A percentile compares a stretch with the other conserved stretches of the same genome.
These are phyloP conservation scores for Apodemia zela DNA, from an alignment of 2,888 invertebrate genomes.

Conservation along the genomic window DNA sequence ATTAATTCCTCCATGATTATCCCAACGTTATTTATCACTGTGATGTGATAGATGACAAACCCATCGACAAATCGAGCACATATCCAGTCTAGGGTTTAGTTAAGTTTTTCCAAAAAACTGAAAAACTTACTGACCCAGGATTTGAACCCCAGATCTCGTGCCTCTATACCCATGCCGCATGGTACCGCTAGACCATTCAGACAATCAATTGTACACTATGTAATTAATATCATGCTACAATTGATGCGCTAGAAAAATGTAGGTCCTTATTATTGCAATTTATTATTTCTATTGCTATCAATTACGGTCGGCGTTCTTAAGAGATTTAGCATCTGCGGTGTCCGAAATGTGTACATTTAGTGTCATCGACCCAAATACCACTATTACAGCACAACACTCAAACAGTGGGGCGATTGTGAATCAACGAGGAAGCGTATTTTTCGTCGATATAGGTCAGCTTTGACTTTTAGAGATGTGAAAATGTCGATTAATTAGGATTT, in stretches of 20 bases:
- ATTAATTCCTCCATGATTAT: too few species aligned
- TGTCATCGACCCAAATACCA: slow-evolving; percentile 63
- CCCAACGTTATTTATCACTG: too few species aligned
- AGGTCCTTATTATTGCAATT: slow-evolving; percentile 9
- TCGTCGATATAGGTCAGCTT: slow-evolving; percentile 64
- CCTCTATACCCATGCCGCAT: too few species aligned
- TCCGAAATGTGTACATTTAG: slow-evolving; percentile 38
- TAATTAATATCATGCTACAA: too few species aligned
- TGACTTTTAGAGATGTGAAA: slow-evolving; percentile 43
- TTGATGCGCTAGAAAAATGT: neutral
- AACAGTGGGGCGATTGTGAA: slow-evolving; percentile 64
- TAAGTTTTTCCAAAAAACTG: too few species aligned
- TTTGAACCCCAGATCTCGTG: too few species aligned
- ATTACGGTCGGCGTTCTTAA: neutral
- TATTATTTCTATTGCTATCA: slow-evolving; percentile 13
- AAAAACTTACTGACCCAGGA: too few species aligned
- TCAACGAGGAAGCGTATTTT: slow-evolving; percentile 63
- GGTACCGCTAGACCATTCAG: neutral
- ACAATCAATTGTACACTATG: neutral
- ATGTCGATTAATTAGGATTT: slow-evolving; percentile 32
- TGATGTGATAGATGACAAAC: too few species aligned
- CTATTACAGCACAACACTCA: slow-evolving; percentile 42
- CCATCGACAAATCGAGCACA: too few species aligned
- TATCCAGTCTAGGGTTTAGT: too few species aligned
- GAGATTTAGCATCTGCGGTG: slow-evolving; percentile 24